Evolutionary conservation across 2,888 invertebrate species (phyloP).

Genomic region (Seira sanloemensis): DNA sequence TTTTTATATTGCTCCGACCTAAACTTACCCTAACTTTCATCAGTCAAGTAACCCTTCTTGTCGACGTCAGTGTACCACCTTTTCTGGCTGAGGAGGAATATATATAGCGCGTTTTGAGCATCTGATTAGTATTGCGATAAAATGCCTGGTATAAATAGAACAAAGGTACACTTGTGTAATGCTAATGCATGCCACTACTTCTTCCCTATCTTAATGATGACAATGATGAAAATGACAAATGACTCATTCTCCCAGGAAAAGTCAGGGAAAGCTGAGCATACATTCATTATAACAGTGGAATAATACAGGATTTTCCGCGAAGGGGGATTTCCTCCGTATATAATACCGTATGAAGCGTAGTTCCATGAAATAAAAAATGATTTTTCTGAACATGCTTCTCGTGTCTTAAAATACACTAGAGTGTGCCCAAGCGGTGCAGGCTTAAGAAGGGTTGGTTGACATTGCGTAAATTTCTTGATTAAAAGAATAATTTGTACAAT

Average conservation of each 20-base stretch:
- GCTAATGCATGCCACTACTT: neutral
- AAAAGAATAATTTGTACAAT: constrained; percentile 71
- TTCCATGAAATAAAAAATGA: too few species aligned
- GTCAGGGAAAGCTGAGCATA: constrained; percentile 1
- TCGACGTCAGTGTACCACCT: neutral
- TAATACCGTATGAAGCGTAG: too few species aligned
- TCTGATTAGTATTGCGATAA: neutral
- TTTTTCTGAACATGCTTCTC: too few species aligned
- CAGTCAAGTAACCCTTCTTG: neutral
- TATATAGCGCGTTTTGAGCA: neutral
- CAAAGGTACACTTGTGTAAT: neutral
- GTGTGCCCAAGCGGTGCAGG: neutral
- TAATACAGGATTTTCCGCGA: too few species aligned
- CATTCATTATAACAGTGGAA: neutral
- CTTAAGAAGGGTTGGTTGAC: constrained; percentile 36
- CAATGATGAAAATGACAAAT: constrained; percentile 49
- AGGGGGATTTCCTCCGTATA: too few species aligned
- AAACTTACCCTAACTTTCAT: constrained; percentile 1
- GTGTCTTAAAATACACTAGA: too few species aligned
- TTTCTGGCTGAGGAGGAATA: neutral
- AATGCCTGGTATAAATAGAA: too few species aligned
- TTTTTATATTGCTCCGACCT: constrained; percentile 28
- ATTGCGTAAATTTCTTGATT: constrained; percentile 68
- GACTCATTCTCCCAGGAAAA: constrained; percentile 29
- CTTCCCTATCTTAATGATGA: constrained; percentile 25